These are phyloP conservation scores for Drosophila nigricruria DNA, from an alignment of 2,888 invertebrate species.

Conservation along the genomic window DNA sequence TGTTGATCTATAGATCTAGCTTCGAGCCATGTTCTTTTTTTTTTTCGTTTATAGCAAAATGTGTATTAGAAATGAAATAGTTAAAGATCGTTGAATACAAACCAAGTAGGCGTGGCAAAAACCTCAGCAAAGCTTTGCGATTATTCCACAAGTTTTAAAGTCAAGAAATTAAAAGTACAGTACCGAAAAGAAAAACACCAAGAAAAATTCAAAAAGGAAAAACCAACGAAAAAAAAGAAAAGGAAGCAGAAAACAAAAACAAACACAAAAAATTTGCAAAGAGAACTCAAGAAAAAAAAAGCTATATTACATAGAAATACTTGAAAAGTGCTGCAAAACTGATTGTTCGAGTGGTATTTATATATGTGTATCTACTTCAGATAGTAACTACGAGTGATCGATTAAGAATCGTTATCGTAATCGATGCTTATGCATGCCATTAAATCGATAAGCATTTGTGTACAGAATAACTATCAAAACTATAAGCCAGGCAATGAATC, in stretches of 20 bases:
- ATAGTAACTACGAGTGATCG: neutral
- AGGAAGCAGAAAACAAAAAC: neutral
- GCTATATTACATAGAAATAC: neutral
- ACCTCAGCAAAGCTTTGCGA: slow-evolving; percentile 84
- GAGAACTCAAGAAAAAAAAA: slow-evolving; percentile 2
- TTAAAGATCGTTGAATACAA: slow-evolving; percentile 74
- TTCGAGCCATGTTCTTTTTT: neutral
- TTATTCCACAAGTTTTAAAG: slow-evolving; percentile 41
- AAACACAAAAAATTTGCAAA: neutral
- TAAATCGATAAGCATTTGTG: neutral
- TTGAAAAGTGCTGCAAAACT: slow-evolving; percentile 1
- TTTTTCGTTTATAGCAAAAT: slow-evolving; percentile 14
- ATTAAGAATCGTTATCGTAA: neutral
- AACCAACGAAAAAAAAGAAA: slow-evolving; percentile 5
- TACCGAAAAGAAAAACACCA: slow-evolving; percentile 48
- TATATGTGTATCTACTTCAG: neutral
- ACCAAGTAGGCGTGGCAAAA: slow-evolving; percentile 84
- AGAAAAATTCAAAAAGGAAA: slow-evolving; percentile 35
- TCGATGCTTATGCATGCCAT: neutral
- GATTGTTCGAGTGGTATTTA: neutral
- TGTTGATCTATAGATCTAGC: neutral
- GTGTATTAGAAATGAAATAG: slow-evolving; percentile 13
- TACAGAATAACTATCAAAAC: neutral
- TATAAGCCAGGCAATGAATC: neutral
- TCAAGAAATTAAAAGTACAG: slow-evolving; percentile 40